Conservation (phyloP, 2,888 invertebrate genomes). For the Drosophila setosimentum region DNA sequence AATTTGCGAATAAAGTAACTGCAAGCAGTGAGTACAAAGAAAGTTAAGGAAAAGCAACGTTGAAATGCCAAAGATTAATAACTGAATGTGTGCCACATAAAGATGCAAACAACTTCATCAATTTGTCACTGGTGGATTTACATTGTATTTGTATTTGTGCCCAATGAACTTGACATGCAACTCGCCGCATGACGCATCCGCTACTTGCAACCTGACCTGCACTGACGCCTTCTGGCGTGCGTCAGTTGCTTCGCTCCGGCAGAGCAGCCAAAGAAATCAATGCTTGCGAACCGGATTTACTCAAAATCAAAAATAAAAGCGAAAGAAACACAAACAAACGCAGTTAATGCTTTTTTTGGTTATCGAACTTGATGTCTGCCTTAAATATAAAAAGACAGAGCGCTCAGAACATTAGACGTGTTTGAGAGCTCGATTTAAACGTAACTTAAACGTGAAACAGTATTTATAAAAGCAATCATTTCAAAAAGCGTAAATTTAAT, state of each 20-base stretch:
- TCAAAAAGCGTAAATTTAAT: slow-evolving; percentile 2
- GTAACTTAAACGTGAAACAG: slow-evolving; percentile 22
- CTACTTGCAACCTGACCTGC: slow-evolving; percentile 57
- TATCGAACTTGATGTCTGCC: slow-evolving; percentile 46
- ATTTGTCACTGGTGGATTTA: slow-evolving; percentile 36
- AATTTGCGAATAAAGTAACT: slow-evolving; percentile 51
- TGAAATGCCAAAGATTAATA: slow-evolving; percentile 50
- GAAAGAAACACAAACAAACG: slow-evolving; percentile 10
- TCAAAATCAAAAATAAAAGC: slow-evolving; percentile 30
- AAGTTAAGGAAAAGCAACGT: slow-evolving; percentile 34
- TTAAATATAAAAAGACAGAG: slow-evolving; percentile 75
- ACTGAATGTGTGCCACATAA: slow-evolving; percentile 57
- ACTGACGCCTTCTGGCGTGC: slow-evolving; percentile 50
- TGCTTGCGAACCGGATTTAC: slow-evolving; percentile 71
- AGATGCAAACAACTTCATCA: slow-evolving; percentile 21
- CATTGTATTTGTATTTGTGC: slow-evolving; percentile 55
- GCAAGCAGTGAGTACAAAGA: slow-evolving; percentile 28
- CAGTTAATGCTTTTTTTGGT: slow-evolving; percentile 27
- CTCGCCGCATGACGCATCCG: slow-evolving; percentile 33
- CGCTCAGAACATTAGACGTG: slow-evolving; percentile 74
- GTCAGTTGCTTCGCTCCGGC: slow-evolving; percentile 28
- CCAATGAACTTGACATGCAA: slow-evolving; percentile 61
- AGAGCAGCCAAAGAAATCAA: slow-evolving; percentile 48
- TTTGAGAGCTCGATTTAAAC: slow-evolving; percentile 69
- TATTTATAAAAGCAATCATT: not conserved